phyloP scores from a whole-genome alignment of 2,888 invertebrate species.

The Cerceris ruficornis region DNA sequence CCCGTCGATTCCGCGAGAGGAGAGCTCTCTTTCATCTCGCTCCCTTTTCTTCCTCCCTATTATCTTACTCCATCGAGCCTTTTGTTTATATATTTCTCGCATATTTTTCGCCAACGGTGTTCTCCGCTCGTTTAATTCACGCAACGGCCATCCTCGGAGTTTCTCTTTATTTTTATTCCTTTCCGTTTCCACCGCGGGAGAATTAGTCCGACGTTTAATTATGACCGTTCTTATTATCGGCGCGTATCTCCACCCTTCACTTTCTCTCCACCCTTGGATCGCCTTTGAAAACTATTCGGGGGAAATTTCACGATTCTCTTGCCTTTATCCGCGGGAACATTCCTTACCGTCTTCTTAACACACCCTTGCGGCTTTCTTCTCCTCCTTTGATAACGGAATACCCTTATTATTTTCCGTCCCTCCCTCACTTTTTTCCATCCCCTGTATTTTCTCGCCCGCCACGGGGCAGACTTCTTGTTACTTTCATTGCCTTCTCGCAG shows the following conservation, averaged over 20 bases:
- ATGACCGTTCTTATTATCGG: conserved; percentile 43
- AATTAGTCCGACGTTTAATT: conserved; percentile 37
- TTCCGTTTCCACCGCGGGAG: background rate
- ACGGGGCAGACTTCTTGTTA: conserved; percentile 44
- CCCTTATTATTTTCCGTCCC: conserved; percentile 42
- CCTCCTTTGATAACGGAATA: conserved; percentile 40
- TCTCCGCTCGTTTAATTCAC: conserved; percentile 16
- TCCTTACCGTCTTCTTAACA: conserved; percentile 19
- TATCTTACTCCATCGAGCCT: conserved; percentile 39
- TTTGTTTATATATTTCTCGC: conserved; percentile 40
- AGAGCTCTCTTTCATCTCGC: conserved; percentile 15
- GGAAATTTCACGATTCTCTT: conserved; percentile 30
- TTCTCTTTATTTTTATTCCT: background rate
- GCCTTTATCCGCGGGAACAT: conserved; percentile 32
- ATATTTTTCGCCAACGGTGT: background rate
- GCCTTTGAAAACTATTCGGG: conserved; percentile 45
- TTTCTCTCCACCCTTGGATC: background rate
- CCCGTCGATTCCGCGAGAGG: conserved; percentile 39
- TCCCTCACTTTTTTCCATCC: background rate
- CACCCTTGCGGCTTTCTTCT: conserved; percentile 7
- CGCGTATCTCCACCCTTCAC: background rate
- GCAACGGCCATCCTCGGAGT: background rate
- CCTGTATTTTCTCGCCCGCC: background rate
- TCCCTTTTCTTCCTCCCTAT: conserved; percentile 10
- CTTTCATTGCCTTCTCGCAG: conserved; percentile 21